Evolutionary conservation across 2,113 vertebrate genomes (phyloP), one percentile per base, ranked within the genome.

Genomic region (Arizona elegans): DNA sequence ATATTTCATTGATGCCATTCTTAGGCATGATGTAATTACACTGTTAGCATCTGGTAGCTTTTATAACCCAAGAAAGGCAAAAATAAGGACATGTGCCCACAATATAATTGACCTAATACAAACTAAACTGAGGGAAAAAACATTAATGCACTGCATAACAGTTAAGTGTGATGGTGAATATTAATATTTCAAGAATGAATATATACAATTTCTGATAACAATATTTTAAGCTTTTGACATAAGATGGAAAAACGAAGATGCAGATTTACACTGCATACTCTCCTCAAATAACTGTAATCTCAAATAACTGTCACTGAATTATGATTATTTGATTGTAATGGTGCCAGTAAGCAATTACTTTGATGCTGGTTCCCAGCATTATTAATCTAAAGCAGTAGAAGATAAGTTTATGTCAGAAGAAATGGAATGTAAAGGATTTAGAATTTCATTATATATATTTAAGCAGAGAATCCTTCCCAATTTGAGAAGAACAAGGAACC

Each of bases 361-460:
- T 81, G 70, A 81, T 19, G 15, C 5, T 81, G 70, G n/a, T 81
- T 81, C n/a, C 70, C n/a, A 33, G 13, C 90, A 95, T 90, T 92
- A 93, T 91, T 75, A 95, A 19, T 92, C 94, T 94, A 91, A 92
- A 56, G 88, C 90, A 93, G 58, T 94, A 94, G 88, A 92, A 91
- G 85, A 93, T 92, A 23, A 2, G 33, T 95, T 95, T 90, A 96
- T 94, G 92, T 95, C 88, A 95, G 93, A n/a, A 75, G n/a, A 33
- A 75, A 75, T 33, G 1, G 10, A 38, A 75, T 75, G n/a, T 75
- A 81, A 81, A 81, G n/a, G n/a, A 81, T 33, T 38, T 81, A 81
- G n/a, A 81, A 81, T 81, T 81, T 81, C 7, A 6, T 75, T 75
- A 33, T 19, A 81, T 33, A 17, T 29, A 75, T n/a, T 70, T 52